These are phyloP conservation scores for Thysanoteuthis rhombus DNA, from an alignment of 2,888 invertebrate genomes.

Conservation along the genomic window DNA sequence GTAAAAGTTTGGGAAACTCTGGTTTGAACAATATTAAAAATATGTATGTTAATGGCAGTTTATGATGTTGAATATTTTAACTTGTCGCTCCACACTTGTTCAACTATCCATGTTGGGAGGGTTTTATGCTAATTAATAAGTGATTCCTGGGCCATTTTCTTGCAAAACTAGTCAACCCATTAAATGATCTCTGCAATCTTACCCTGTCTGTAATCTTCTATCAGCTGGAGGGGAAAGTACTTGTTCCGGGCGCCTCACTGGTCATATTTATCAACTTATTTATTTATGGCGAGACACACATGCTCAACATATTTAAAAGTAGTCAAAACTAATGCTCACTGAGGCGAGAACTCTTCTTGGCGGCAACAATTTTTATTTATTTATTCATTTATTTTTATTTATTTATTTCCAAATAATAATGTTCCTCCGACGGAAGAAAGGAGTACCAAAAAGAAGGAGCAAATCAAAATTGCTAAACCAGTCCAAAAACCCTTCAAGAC, in stretches of 20 bases:
- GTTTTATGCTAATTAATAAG: slow-evolving; percentile 12
- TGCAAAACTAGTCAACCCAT: slow-evolving; percentile 12
- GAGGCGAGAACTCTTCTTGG: neutral
- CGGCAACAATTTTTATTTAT: too few species aligned
- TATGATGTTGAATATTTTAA: neutral
- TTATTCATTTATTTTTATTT: neutral
- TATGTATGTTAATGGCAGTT: neutral
- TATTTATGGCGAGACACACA: slow-evolving; percentile 12
- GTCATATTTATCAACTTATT: neutral
- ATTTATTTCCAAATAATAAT: neutral
- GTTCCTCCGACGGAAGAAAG: neutral
- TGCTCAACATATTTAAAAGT: slow-evolving; percentile 12
- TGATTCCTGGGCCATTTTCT: neutral
- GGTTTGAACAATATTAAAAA: neutral
- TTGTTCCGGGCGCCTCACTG: neutral
- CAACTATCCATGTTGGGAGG: neutral
- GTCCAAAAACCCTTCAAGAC: slow-evolving; percentile 12
- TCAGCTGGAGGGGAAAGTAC: neutral
- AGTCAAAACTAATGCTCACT: neutral
- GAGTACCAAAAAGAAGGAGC: neutral
- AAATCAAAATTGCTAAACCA: neutral
- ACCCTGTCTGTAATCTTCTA: slow-evolving; percentile 12
- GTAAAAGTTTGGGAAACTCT: too few species aligned
- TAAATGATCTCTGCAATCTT: neutral
- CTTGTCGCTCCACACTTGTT: neutral